phyloP scores from a whole-genome alignment of 2,888 invertebrate species.

The Himalopsyche tibetana region DNA sequence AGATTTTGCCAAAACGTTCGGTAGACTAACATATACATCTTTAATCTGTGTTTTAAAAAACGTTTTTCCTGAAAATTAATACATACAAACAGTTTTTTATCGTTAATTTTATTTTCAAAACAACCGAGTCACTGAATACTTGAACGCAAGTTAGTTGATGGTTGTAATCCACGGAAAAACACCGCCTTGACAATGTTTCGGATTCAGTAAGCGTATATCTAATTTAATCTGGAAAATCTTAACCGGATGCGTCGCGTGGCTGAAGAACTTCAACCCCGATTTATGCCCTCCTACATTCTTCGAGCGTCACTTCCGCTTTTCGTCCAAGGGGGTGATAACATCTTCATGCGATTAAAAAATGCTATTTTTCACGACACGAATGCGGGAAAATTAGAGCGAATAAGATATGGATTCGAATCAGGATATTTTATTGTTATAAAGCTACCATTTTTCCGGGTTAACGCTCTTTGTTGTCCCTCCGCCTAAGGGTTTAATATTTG shows the following conservation, averaged over 20 bases:
- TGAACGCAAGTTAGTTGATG: too few species aligned
- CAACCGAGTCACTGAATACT: too few species aligned
- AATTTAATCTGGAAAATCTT: slow-evolving; percentile 56
- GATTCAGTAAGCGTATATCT: slow-evolving; percentile 33
- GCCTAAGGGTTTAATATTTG: too few species aligned
- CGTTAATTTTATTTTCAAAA: too few species aligned
- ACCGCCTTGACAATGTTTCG: neutral
- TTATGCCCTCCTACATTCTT: slow-evolving; percentile 43
- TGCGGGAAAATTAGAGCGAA: neutral
- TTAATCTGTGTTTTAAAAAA: too few species aligned
- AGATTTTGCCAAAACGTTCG: too few species aligned
- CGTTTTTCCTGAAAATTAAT: too few species aligned
- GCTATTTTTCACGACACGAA: slow-evolving; percentile 32
- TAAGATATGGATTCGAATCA: neutral
- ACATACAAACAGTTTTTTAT: too few species aligned
- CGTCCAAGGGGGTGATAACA: neutral
- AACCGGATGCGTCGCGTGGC: slow-evolving; percentile 59
- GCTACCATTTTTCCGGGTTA: too few species aligned
- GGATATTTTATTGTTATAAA: too few species aligned
- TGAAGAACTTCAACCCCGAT: slow-evolving; percentile 47
- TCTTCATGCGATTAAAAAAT: slow-evolving; percentile 40
- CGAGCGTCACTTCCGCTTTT: slow-evolving; percentile 29
- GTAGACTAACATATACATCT: too few species aligned
- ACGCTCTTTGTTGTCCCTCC: too few species aligned
- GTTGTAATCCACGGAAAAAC: neutral